Percentiles rank a stretch among this genome's conserved stretches.
These are phyloP conservation scores for Drosophila limbata DNA, from an alignment of 2,888 invertebrate species.

Conservation along the genomic window DNA sequence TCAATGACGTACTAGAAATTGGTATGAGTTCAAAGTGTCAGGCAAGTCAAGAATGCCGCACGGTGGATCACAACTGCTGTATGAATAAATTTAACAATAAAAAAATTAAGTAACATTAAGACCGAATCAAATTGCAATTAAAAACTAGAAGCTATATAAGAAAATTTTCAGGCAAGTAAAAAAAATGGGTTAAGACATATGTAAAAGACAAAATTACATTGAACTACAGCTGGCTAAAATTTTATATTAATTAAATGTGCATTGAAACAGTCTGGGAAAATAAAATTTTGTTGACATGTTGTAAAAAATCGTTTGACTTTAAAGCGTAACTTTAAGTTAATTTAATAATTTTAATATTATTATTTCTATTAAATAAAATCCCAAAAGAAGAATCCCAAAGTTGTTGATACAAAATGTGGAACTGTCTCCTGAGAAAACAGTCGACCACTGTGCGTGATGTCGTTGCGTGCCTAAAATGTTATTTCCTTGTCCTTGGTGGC, in stretches of 20 bases:
- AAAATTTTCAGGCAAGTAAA: background rate
- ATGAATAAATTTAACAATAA: background rate
- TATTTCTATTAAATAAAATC: background rate
- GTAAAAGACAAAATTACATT: background rate
- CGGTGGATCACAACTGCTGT: constrained; percentile 15
- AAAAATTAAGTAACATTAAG: background rate
- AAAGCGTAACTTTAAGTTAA: background rate
- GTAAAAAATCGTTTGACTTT: too few relatives aligned
- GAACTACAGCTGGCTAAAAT: too few relatives aligned
- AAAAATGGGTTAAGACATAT: background rate
- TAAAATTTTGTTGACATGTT: too few relatives aligned
- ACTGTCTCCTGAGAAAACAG: background rate
- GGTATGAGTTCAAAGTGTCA: constrained; percentile 25
- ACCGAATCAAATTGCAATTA: background rate
- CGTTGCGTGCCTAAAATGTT: constrained; percentile 64
- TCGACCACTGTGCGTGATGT: constrained; percentile 49
- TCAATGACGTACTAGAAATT: constrained; percentile 60
- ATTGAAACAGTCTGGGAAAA: too few relatives aligned
- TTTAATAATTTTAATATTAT: background rate
- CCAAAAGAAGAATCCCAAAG: background rate
- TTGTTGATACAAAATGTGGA: background rate
- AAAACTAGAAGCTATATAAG: background rate
- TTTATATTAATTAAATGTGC: too few relatives aligned
- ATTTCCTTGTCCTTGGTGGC: constrained; percentile 70
- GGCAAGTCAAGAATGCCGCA: constrained; percentile 17